phyloP scores from a whole-genome alignment of 64 coral and sea anemone species.

The Montipora sp. region DNA sequence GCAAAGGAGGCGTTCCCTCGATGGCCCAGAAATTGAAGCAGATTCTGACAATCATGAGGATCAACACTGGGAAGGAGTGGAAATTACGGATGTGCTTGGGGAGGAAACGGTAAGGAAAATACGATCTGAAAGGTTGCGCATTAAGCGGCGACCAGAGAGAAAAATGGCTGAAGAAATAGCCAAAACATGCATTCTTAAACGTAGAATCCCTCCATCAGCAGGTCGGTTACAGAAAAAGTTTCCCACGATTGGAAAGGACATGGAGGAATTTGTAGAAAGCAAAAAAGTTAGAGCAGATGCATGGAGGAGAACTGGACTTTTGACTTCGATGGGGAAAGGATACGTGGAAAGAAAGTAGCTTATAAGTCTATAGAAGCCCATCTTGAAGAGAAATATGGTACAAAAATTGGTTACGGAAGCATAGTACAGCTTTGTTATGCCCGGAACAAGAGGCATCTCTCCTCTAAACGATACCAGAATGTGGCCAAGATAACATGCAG shows the following conservation, averaged over 20 bases:
- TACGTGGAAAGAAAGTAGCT: background rate
- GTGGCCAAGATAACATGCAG: constrained; percentile 9
- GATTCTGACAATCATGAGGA: constrained; percentile 53
- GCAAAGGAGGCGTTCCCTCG: constrained; percentile 9
- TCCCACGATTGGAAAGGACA: constrained; percentile 56
- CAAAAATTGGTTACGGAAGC: constrained; percentile 27
- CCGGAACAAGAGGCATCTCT: constrained; percentile 8
- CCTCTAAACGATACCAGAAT: background rate
- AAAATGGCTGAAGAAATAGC: constrained; percentile 4
- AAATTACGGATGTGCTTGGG: background rate
- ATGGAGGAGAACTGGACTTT: constrained; percentile 42
- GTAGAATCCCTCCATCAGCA: constrained; percentile 19
- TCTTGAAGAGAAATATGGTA: constrained; percentile 37
- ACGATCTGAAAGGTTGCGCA: constrained; percentile 2
- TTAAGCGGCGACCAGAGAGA: constrained; percentile 48
- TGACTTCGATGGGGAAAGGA: background rate
- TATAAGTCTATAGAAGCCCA: background rate
- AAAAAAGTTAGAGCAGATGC: constrained; percentile 33
- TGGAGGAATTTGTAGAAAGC: constrained; percentile 4
- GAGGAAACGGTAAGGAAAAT: background rate
- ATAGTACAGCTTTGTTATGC: constrained; percentile 43
- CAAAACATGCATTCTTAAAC: constrained; percentile 16
- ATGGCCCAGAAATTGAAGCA: constrained; percentile 21
- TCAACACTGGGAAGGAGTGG: background rate
- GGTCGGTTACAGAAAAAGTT: constrained; percentile 27